Conservation (phyloP, 2,113 vertebrate genomes). For the Protomyctophum bolini region DNA sequence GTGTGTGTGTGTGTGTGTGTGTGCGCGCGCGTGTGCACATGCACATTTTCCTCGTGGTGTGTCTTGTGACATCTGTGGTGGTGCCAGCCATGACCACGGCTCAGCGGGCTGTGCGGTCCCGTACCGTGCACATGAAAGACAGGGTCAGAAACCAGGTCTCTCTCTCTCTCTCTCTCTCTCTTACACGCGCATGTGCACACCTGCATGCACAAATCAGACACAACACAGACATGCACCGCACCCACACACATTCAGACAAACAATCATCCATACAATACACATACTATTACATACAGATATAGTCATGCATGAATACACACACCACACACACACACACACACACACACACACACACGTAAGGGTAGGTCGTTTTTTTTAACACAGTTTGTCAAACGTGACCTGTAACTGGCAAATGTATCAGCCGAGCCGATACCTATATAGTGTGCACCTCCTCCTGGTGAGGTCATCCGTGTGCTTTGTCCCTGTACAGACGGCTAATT, state of each 20-base stretch:
- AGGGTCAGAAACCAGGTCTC: neutral
- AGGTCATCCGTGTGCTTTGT: neutral
- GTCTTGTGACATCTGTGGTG: neutral
- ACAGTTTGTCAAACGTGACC: no score
- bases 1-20: slow-evolving; percentile 44
- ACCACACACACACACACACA: no score
- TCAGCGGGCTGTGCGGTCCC: neutral
- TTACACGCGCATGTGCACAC: neutral
- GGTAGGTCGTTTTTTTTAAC: no score
- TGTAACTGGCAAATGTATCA: no score
- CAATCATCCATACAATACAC: slow-evolving; percentile 11
- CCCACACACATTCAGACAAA: neutral
- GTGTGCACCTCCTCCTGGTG: neutral
- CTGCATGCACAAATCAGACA: neutral
- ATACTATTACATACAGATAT: neutral
- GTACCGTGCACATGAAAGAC: neutral
- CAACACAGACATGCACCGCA: neutral
- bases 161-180: no score
- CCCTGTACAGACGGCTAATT: neutral
- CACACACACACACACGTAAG: no score
- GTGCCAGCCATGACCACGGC: neutral
- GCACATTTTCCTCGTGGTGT: no score
- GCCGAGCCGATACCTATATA: no score
- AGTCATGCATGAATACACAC: no score
- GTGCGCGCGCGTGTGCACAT: slow-evolving; percentile 33